A percentile compares a stretch with the other conserved stretches of the same genome.
These are phyloP conservation scores for Loris lydekkerianus DNA, from an alignment of 2,797 vertebrate genomes.

Conservation along the genomic window DNA sequence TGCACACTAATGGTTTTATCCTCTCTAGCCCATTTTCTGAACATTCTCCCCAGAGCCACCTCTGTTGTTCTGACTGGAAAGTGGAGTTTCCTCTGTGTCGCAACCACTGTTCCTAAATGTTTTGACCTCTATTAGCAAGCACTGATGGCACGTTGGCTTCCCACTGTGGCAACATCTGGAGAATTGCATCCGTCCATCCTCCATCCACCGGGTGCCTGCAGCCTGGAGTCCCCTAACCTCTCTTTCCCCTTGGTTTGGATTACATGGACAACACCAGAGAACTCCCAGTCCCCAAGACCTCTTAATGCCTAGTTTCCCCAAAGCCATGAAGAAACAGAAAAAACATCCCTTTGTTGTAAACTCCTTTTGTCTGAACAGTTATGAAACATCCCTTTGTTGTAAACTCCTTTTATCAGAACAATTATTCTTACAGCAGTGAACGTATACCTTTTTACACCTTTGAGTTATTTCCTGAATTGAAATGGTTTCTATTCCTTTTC, in stretches of 20 bases:
- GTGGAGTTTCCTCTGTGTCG: constrained; percentile 74
- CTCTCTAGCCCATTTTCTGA: constrained; percentile 4
- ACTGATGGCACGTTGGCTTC: constrained; percentile 28
- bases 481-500: not conserved
- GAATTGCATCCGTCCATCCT: not conserved
- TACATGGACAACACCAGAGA: not conserved
- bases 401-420: not conserved
- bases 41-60: not conserved
- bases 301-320: not conserved
- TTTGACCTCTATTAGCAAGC: constrained; percentile 23
- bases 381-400: not conserved
- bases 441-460: not conserved
- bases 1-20: not conserved
- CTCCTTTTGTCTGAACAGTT: not conserved
- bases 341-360: not conserved
- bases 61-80: not conserved
- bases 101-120: constrained; percentile 59
- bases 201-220: no score
- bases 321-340: constrained; percentile 1
- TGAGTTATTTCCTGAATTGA: constrained; percentile 23
- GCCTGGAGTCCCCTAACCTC: not conserved
- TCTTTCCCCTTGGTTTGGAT: not conserved
- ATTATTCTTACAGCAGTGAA: not conserved
- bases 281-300: not conserved
- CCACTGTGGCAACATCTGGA: not conserved